Evolutionary conservation across 2,113 vertebrate genomes (phyloP).

Genomic region (Xenopus laevis): DNA sequence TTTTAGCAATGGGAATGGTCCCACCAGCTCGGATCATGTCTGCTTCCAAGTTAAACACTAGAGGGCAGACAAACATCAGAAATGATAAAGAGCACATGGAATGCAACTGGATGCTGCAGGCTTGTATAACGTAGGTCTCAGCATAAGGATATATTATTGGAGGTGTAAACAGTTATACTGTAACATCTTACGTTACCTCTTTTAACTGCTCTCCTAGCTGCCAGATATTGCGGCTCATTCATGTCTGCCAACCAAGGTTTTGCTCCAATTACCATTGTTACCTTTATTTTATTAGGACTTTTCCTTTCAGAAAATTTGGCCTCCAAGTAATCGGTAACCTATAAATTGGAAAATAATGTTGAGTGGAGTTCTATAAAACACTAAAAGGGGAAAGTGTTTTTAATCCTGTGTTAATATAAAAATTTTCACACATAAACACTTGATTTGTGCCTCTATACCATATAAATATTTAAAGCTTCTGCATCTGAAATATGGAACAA

Average conservation of each 20-base stretch:
- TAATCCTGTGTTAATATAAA: too few species aligned
- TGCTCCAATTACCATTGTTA: slow-evolving; percentile 72
- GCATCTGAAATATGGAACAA: too few species aligned
- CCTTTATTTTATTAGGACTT: slow-evolving; percentile 78
- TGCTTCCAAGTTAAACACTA: slow-evolving; percentile 72
- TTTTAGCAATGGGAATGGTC: slow-evolving; percentile 66
- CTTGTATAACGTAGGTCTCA: too few species aligned
- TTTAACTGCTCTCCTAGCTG: slow-evolving; percentile 75
- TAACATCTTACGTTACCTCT: slow-evolving; percentile 62
- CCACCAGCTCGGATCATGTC: slow-evolving; percentile 71
- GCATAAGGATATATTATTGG: too few species aligned
- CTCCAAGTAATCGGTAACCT: slow-evolving; percentile 71
- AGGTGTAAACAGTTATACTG: too few species aligned
- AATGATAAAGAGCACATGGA: background rate
- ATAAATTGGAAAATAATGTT: background rate
- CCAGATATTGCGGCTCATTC: slow-evolving; percentile 67
- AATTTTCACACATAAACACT: too few species aligned
- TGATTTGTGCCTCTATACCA: too few species aligned
- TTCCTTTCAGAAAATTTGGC: slow-evolving; percentile 75
- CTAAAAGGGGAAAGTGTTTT: too few species aligned
- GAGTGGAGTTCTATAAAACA: too few species aligned
- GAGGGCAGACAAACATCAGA: slow-evolving; percentile 26
- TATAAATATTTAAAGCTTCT: too few species aligned
- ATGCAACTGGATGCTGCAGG: too few species aligned
- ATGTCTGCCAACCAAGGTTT: slow-evolving; percentile 76